Evolutionary conservation across 2,888 invertebrate genomes (phyloP).

Genomic region (Octodonta nipae): DNA sequence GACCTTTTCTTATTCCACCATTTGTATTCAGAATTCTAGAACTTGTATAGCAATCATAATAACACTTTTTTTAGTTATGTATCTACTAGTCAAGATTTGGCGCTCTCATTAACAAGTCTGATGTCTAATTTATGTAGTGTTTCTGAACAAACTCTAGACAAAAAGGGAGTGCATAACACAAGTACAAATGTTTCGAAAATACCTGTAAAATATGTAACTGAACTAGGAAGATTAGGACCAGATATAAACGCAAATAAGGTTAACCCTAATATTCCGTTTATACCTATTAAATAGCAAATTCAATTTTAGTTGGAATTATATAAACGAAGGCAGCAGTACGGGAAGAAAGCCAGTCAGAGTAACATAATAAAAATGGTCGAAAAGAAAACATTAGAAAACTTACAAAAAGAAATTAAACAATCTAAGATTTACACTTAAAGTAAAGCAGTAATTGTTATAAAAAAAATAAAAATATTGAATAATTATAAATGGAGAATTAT

Average conservation of each 20-base stretch:
- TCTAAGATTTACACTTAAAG: too few relatives aligned
- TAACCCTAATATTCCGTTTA: background rate
- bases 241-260: conserved; percentile 10
- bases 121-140: conserved; percentile 6
- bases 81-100: conserved; percentile 4
- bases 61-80: background rate
- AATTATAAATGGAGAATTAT: conserved; percentile 12
- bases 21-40: too few relatives aligned
- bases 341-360: conserved; percentile 17
- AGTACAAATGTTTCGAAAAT: conserved; percentile 2
- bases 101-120: conserved; percentile 5
- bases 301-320: conserved; percentile 16
- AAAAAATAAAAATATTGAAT: too few relatives aligned
- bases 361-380: conserved; percentile 19
- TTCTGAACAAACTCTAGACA: conserved; percentile 4
- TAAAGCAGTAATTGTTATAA: too few relatives aligned
- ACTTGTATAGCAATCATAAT: too few relatives aligned
- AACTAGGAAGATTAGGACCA: conserved; percentile 8
- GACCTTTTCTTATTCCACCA: too few relatives aligned
- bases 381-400: conserved; percentile 13
- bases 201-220: conserved; percentile 6
- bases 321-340: conserved; percentile 18
- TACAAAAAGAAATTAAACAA: conserved; percentile 13
- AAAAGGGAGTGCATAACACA: background rate
- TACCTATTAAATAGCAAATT: background rate